Base-by-base conservation (phyloP, 1,140 invertebrate genomes). In the Triops longicaudatus region DNA sequence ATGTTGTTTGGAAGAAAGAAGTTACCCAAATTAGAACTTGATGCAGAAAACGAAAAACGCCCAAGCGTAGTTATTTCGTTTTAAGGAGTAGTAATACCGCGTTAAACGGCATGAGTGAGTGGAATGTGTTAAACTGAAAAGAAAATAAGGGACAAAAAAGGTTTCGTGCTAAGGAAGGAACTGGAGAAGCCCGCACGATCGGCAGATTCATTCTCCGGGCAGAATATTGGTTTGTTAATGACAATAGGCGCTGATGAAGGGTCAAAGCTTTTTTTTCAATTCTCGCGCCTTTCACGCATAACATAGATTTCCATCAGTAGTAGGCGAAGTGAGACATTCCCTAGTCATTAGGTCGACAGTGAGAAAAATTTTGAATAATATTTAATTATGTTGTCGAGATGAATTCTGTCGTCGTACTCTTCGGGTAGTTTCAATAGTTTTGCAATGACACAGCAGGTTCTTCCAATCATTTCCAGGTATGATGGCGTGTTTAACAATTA, bases 351-450 rank as follows among this genome's bases (percentile, higher is more conserved):
- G 22, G 17, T n/a, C 4, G 14, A 63, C 22, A 22, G n/a, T 63
- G 14, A 22, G 50, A 63, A 63, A 63, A 63, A 63, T 14, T 63
- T 14, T 63, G 50, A 63, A 63, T 63, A 63, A 22, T 63, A 17
- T 63, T 63, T 63, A 63, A 63, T 63, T 63, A 63, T 63, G 50
- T 63, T 63, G 50, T 63, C 50, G 22, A 63, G 50, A 17, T 22
- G n/a, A 14, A 37, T 63, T 63, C 50, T 63, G 50, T 63, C 50
- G 50, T 63, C 50, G 50, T 22, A 63, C 50, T 63, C 10, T 1
- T 17, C 17, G 0, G 50, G 50, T 63, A 17, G 14, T 22, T 22
- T 63, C 50, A 63, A 63, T 63, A 22, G 50, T 22, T 5, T 22
- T 14, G 22, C 10, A 14, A 63, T 63, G 50, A 63, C 17, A 63